Conservation (phyloP, 2,888 invertebrate genomes). For the Hetaerina titia region DNA sequence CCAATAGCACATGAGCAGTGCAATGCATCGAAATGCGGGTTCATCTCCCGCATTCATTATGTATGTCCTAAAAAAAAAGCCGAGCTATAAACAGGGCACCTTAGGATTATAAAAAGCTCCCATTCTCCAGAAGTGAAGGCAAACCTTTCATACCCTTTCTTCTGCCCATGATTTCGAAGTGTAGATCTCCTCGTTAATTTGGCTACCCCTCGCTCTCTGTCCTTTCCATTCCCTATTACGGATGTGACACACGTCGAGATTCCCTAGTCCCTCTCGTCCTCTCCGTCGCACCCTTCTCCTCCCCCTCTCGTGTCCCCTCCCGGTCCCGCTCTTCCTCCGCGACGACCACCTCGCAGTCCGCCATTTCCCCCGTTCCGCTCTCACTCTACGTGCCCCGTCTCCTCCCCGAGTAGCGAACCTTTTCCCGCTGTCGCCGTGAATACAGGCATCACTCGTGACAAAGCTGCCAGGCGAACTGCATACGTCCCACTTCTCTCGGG, state of each 20-base stretch:
- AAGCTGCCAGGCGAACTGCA: conserved; percentile 2
- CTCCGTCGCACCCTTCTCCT: neutral
- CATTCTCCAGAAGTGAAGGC: too few species aligned
- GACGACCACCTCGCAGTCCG: neutral
- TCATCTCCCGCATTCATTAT: too few species aligned
- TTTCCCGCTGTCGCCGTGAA: conserved; percentile 45
- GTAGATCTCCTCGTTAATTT: neutral
- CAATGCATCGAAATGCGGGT: too few species aligned
- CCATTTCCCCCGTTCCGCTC: neutral
- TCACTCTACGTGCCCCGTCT: neutral
- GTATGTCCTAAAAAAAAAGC: too few species aligned
- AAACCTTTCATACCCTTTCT: too few species aligned
- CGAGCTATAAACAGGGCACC: too few species aligned
- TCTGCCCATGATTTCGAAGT: too few species aligned
- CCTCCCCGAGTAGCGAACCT: neutral
- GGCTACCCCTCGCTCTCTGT: neutral
- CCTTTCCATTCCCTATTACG: too few species aligned
- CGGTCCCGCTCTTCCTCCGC: neutral
- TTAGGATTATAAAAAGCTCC: too few species aligned
- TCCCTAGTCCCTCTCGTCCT: neutral
- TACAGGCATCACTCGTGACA: conserved; percentile 13
- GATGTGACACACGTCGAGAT: too few species aligned
- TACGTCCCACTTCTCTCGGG: neutral
- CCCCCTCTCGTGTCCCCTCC: neutral
- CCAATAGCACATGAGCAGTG: too few species aligned